A percentile compares a stretch with the other conserved stretches of the same genome.
Evolutionary conservation across 2,888 invertebrate genomes (phyloP).

Genomic region (Spodoptera exigua): DNA sequence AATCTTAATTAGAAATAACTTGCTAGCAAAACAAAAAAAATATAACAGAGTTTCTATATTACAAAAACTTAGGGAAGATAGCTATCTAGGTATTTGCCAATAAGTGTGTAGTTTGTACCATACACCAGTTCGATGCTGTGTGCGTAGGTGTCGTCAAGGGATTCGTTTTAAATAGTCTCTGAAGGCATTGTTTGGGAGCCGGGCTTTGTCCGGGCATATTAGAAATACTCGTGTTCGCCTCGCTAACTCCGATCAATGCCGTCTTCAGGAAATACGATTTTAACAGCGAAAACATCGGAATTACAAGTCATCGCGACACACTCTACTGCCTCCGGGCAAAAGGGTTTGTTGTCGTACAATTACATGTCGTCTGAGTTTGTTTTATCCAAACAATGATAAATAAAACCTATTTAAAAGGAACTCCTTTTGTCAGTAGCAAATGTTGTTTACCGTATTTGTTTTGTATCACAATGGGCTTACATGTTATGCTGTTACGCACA

Average conservation of each 20-base stretch:
- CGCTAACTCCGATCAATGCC: constrained; percentile 80
- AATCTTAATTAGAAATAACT: too few relatives aligned
- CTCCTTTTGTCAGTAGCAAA: constrained; percentile 53
- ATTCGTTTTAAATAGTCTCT: constrained; percentile 84
- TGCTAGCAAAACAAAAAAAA: too few relatives aligned
- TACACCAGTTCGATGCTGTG: constrained; percentile 57
- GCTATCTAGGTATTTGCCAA: too few relatives aligned
- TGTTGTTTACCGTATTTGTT: constrained; percentile 45
- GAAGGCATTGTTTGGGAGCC: constrained; percentile 79
- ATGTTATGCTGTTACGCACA: constrained; percentile 23
- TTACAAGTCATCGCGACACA: constrained; percentile 86
- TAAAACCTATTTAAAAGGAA: constrained; percentile 65
- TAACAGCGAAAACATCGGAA: constrained; percentile 87
- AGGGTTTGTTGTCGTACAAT: constrained; percentile 83
- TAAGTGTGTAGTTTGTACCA: constrained; percentile 61
- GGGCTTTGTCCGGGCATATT: constrained; percentile 77
- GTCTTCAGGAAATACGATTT: constrained; percentile 87
- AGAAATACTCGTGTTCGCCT: constrained; percentile 78
- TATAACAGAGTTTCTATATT: too few relatives aligned
- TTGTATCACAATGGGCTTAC: constrained; percentile 52
- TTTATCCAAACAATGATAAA: constrained; percentile 76
- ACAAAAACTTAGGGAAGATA: too few relatives aligned
- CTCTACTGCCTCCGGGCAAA: constrained; percentile 85
- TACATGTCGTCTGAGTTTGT: constrained; percentile 77
- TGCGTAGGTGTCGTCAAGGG: constrained; percentile 81